A percentile compares a stretch with the other conserved stretches of the same genome.
Evolutionary conservation across 2,888 invertebrate species (phyloP).

Genomic region (Noctua janthe): DNA sequence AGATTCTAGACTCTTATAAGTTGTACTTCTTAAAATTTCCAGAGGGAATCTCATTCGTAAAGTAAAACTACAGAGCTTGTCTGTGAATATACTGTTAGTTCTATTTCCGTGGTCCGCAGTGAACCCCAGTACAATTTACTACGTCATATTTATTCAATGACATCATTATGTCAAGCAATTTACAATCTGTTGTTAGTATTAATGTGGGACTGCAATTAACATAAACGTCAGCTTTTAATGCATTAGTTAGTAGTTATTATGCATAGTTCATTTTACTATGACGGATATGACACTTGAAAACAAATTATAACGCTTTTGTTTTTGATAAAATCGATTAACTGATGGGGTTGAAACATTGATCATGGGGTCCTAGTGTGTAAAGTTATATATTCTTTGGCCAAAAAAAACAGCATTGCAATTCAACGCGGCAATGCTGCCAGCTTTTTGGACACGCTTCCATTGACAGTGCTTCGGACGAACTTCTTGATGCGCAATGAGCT

Average conservation of each 20-base stretch:
- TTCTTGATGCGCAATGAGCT: background rate
- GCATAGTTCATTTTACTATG: background rate
- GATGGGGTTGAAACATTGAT: background rate
- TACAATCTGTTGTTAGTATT: slow-evolving; percentile 43
- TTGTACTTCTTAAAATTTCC: slow-evolving; percentile 55
- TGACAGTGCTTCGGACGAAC: background rate
- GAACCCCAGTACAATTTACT: slow-evolving; percentile 47
- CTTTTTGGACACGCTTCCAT: background rate
- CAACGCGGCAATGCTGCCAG: background rate
- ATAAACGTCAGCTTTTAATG: slow-evolving; percentile 21
- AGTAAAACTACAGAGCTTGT: slow-evolving; percentile 45
- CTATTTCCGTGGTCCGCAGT: slow-evolving; percentile 46
- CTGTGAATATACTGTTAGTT: slow-evolving; percentile 44
- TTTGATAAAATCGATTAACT: background rate
- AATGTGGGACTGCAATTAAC: slow-evolving; percentile 23
- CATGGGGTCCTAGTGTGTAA: background rate
- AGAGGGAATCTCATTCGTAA: slow-evolving; percentile 48
- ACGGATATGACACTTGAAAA: background rate
- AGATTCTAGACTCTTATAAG: slow-evolving; percentile 61
- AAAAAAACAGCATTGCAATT: background rate
- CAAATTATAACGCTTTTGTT: background rate
- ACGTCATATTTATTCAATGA: slow-evolving; percentile 56
- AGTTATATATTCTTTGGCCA: background rate
- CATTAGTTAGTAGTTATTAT: background rate
- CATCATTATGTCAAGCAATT: slow-evolving; percentile 51